Evolutionary conservation across 2,888 invertebrate species (phyloP), one percentile per base, ranked within the genome.

Genomic region (Apamea epomidion): DNA sequence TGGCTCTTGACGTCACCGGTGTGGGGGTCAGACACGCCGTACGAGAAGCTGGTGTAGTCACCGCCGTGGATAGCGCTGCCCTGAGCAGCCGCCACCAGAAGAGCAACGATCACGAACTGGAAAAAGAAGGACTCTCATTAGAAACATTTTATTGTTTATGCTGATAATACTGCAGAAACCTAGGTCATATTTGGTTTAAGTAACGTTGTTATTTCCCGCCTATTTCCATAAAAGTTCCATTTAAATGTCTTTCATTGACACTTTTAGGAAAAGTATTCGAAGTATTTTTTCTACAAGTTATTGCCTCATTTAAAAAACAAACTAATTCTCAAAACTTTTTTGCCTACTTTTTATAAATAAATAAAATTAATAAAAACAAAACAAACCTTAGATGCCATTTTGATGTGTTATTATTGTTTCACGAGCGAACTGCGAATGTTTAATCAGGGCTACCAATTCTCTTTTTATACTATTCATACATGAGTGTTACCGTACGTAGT

Each of bases 1-100:
- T 98, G 98, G 94, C 95, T 95, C 94, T 97, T 97, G 86, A 96
- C 95, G 88, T 97, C 97, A 51, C 97, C 96, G 91, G 96, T 97
- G 93, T 96, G 95, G 58, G 96, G 96, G 93, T 97, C 96, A 58
- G 95, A 93, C 78, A 97, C 96, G 70, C 96, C 96, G 90, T 97
- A 97, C 14, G 96, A 95, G 94, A 96, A 97, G 93, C 96, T 96
- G 91, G 91, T 94, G 94, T 95, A 95, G 92, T 95, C 94, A 37
- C 88, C 94, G 62, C 95, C 95, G 83, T 95, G 95, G 91, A 95
- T 90, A 58, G 94, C 96, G 91, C 96, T 96, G 92, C 94, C 95
- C 58, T 95, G 95, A 77, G 94, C 96, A 88, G 95, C 96, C 81
- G 95, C 97, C 88, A 96, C 96, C 92, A 96, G 92, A 82, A 96